phyloP scores from a whole-genome alignment of 1,140 invertebrate species.

The Chironomus tepperi region DNA sequence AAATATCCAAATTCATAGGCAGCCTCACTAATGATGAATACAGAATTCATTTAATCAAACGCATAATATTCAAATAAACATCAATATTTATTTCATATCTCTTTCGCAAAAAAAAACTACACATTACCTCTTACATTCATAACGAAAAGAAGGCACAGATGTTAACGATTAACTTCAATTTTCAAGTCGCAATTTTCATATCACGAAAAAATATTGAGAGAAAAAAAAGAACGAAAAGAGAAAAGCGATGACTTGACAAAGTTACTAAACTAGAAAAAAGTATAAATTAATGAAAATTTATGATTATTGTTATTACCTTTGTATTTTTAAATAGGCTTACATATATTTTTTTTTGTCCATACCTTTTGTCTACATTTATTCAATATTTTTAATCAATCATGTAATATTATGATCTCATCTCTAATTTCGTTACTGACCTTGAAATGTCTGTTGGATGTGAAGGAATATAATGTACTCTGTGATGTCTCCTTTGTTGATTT shows the following conservation, averaged over 20 bases:
- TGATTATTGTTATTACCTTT: constrained; percentile 17
- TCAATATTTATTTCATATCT: constrained; percentile 1
- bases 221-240: background rate
- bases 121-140: background rate
- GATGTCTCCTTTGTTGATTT: too few species aligned
- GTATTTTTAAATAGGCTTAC: background rate
- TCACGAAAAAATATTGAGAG: background rate
- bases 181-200: background rate
- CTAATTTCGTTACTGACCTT: background rate
- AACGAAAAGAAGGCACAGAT: background rate
- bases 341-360: background rate
- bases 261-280: constrained; percentile 5
- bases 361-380: background rate
- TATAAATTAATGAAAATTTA: constrained; percentile 21
- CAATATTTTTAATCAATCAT: background rate
- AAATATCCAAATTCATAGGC: too few species aligned
- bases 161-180: background rate
- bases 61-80: constrained; percentile 2
- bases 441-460: background rate
- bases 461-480: too few species aligned
- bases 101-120: background rate
- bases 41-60: too few species aligned
- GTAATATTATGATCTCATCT: background rate
- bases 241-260: background rate
- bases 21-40: too few species aligned